Base-by-base conservation (phyloP, 2,113 vertebrate species). In the Podocnemis expansa region DNA sequence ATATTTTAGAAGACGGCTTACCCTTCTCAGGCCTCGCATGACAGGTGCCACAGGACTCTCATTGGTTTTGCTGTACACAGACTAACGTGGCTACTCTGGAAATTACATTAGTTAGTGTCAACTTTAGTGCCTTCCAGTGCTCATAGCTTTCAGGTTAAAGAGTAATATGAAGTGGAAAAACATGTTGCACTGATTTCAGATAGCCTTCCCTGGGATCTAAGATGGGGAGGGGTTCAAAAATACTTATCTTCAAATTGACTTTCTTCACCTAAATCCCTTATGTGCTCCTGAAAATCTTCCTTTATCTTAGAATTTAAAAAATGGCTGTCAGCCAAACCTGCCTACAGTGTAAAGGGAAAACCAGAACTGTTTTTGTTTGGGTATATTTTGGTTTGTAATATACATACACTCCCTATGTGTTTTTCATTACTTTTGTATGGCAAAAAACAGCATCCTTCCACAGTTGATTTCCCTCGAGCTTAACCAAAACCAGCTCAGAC, bases 381-480 rank as follows among this genome's bases (percentile, higher is more conserved):
- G 2, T 1, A n/a, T 80, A 45, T 89, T 2, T 63, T 24, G 43
- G 2, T 0, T 45, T 93, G 67, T 91, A 60, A 60, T 60, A 60
- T 31, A 34, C 58, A 3, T 60, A 60, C 58, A 60, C 29, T 60
- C 12, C 13, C 58, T 60, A 14, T 5, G 27, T 43, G 55, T 13
- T 60, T 82, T 49, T 45, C 0, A 0, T 80, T 80, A 24, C 38
- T 38, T 81, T 24, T 81, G 3, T 2, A 3, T 2, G 12, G 0
- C 25, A 88, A 31, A 12, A 86, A 29, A 4, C 24, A 70, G 73
- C 92, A 85, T 91, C 83, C 43, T 84, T 31, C 22, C 41, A 31
- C 12, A 24, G 75, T 22, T 76, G 52, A 56, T 0, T 0, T 0
- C 38, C 0, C 0, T 0, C 49, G 45, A 27, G 27, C 80, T 86